Evolutionary conservation across 2,797 vertebrate genomes (phyloP).

Genomic region (Anabacerthia variegaticeps): DNA sequence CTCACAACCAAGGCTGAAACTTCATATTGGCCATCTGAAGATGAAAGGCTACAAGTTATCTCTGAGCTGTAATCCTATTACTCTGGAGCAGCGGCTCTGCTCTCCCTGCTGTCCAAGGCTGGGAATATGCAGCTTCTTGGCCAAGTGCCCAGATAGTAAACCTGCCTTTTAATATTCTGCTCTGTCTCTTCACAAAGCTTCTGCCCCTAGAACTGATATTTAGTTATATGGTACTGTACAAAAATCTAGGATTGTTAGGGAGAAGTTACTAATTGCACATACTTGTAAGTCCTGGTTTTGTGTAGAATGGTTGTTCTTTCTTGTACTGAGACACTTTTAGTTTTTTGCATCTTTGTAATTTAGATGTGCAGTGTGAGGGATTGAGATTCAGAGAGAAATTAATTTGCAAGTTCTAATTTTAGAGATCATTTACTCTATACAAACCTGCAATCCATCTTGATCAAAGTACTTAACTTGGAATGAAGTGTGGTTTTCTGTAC

Average conservation of each 20-base stretch:
- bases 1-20: not conserved
- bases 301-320: not conserved
- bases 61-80: constrained; percentile 58
- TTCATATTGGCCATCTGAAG: constrained; percentile 31
- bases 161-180: constrained; percentile 31
- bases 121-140: constrained; percentile 30
- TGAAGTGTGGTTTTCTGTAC: too few relatives aligned
- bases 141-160: constrained; percentile 13
- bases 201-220: not conserved
- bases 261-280: not conserved
- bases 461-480: not conserved
- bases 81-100: not conserved
- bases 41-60: constrained; percentile 38
- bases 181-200: not conserved
- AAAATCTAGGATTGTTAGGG: not conserved
- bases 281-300: not conserved
- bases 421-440: not conserved
- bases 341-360: not conserved
- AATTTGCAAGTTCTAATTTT: not conserved
- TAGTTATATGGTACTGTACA: not conserved
- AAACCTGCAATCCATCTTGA: not conserved
- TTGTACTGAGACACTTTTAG: not conserved
- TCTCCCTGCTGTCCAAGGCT: constrained; percentile 14
- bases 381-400: not conserved
- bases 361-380: not conserved